A percentile compares a stretch with the other conserved stretches of the same genome.
phyloP scores from a whole-genome alignment of 1,140 invertebrate genomes.

The Ceratitis capitata region DNA sequence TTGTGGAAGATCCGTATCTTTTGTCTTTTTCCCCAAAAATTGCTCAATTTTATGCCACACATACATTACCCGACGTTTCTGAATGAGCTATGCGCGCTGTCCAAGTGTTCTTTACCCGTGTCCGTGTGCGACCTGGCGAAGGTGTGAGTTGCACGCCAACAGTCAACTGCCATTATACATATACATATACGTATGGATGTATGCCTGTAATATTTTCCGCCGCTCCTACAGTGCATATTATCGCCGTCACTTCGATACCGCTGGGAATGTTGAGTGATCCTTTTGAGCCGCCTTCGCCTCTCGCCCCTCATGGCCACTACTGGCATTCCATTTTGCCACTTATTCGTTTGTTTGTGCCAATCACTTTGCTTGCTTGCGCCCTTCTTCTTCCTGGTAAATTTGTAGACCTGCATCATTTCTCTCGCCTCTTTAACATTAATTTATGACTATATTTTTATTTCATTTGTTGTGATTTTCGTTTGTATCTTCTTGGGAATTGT shows the following conservation, averaged over 20 bases:
- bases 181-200: no score
- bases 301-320: not conserved
- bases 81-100: constrained; percentile 6
- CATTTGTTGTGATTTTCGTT: constrained; percentile 31
- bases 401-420: not conserved
- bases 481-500: constrained; percentile 30
- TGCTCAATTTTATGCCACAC: constrained; percentile 32
- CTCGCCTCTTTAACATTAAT: constrained; percentile 25
- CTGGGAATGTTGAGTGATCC: constrained; percentile 36
- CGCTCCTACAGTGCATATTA: constrained; percentile 17
- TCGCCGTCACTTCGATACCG: constrained; percentile 27
- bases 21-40: constrained; percentile 34
- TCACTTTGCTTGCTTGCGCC: not conserved
- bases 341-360: not conserved
- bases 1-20: constrained; percentile 28
- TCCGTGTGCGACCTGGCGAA: not conserved
- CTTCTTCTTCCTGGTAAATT: constrained; percentile 1
- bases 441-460: constrained; percentile 38
- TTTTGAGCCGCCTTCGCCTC: not conserved
- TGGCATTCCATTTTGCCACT: not conserved
- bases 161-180: not conserved
- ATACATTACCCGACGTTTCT: not conserved
- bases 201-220: not conserved
- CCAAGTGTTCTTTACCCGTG: not conserved
- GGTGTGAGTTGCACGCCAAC: constrained; percentile 32